Evolutionary conservation across 2,113 vertebrate species (phyloP).

Genomic region (Cynoglossus semilaevis): DNA sequence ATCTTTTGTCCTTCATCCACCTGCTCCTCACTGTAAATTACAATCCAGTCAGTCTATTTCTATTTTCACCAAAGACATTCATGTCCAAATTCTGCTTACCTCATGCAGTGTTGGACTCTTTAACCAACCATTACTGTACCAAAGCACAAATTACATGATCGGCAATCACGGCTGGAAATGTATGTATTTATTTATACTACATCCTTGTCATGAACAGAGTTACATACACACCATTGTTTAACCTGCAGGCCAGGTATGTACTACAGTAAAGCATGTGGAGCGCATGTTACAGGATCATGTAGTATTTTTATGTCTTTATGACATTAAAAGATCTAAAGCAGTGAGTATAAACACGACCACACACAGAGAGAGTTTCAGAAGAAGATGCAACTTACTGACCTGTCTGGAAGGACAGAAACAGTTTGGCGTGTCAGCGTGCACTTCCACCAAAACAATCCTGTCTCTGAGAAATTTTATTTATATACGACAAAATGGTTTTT

Average conservation of each 20-base stretch:
- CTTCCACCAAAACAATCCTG: not conserved
- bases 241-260: too few species aligned
- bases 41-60: constrained; percentile 24
- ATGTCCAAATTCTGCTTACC: constrained; percentile 16
- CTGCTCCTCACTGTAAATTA: too few species aligned
- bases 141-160: constrained; percentile 45
- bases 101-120: constrained; percentile 13
- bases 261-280: not conserved
- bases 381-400: constrained; percentile 3
- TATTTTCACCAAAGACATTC: constrained; percentile 32
- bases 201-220: constrained; percentile 4
- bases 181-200: constrained; percentile 42
- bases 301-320: constrained; percentile 45
- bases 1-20: too few species aligned
- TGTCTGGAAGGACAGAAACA: constrained; percentile 5
- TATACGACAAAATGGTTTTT: not conserved
- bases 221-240: too few species aligned
- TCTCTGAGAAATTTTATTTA: not conserved
- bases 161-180: constrained; percentile 53
- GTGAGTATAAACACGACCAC: constrained; percentile 33
- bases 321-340: constrained; percentile 27
- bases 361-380: constrained; percentile 22
- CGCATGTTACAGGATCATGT: constrained; percentile 34
- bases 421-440: not conserved
- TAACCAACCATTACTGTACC: constrained; percentile 41